Conservation (phyloP, 2,113 vertebrate genomes). For the Electrona antarctica region DNA sequence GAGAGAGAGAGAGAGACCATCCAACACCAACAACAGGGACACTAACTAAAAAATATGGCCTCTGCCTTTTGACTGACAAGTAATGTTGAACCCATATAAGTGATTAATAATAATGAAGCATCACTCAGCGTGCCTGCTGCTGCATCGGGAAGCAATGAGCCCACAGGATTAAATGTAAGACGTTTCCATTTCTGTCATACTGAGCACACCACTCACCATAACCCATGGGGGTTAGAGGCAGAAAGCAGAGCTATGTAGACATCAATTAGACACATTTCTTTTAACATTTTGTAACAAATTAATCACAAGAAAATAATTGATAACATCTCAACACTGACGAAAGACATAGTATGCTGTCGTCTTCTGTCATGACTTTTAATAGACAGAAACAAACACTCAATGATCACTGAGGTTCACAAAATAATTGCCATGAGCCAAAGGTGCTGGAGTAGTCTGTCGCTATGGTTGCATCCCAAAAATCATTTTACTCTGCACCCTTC, state of each 20-base stretch:
- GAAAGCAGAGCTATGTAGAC: constrained; percentile 34
- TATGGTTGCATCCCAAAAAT: constrained; percentile 53
- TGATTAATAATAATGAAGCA: constrained; percentile 56
- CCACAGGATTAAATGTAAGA: constrained; percentile 41
- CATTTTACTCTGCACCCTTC: constrained; percentile 8
- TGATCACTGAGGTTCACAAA: not conserved
- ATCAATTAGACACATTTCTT: constrained; percentile 21
- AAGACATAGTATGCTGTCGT: not conserved
- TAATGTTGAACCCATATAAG: constrained; percentile 54
- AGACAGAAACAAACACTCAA: constrained; percentile 18
- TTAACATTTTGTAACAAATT: constrained; percentile 1
- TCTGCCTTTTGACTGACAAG: constrained; percentile 51
- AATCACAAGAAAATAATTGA: constrained; percentile 5
- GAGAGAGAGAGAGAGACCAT: constrained; percentile 22
- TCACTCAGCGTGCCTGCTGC: constrained; percentile 35
- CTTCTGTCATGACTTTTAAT: constrained; percentile 29
- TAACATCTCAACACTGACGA: not conserved
- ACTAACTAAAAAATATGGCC: constrained; percentile 49
- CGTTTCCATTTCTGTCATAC: constrained; percentile 46
- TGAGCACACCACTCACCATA: constrained; percentile 36
- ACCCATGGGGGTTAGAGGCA: constrained; percentile 2
- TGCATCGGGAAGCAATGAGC: constrained; percentile 41
- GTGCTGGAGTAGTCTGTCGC: constrained; percentile 36
- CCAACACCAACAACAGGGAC: constrained; percentile 7
- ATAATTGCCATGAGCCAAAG: constrained; percentile 33